Base-by-base conservation (phyloP, 2,888 invertebrate genomes). In the Drosophila atroscutellata region DNA sequence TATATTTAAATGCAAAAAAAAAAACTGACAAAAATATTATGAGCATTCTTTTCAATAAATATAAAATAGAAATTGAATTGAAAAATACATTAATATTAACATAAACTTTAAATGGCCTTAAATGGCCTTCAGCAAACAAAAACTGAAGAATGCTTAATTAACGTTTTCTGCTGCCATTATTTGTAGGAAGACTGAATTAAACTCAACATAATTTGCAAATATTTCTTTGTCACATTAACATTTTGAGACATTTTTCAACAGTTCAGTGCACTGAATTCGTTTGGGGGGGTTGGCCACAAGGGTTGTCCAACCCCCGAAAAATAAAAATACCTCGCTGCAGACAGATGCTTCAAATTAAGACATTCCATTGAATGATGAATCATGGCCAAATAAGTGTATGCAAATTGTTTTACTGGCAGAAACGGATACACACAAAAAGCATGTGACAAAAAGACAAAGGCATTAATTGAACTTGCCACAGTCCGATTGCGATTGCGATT, bases 321-420 rank as follows among this genome's bases (percentile, higher is more conserved):
- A 28, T 15, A 39, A 42, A 32, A 66, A 72, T 28, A 62, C 65
- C 55, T 50, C 34, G 15, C 18, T n/a, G 36, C 67, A 58, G 65
- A 76, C 81, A 85, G 85, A 59, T 85, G 85, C 79, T 88, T 83
- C 72, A 88, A 85, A 85, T 85, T 85, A 85, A 88, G 83, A 85
- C 59, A 85, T 85, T 83, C 83, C 86, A 78, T 32, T 58, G 67
- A 32, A 58, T 32, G 24, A 62, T 78, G 78, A 78, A 75, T 78
- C 78, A 78, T 79, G 76, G 76, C 68, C 80, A 75, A 65, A 59
- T 52, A 72, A 66, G 63, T 49, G 55, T 55, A 77, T 82, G 83
- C 86, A 85, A 82, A 82, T 80, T 63, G 34, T 75, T 11, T 64
- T 45, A 15, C 15, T 59, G 68, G 26, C 70, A 70, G 49, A 55